Evolutionary conservation across 2,888 invertebrate genomes (phyloP), one percentile per base, ranked within the genome.

Genomic region (Seira sanloemensis): DNA sequence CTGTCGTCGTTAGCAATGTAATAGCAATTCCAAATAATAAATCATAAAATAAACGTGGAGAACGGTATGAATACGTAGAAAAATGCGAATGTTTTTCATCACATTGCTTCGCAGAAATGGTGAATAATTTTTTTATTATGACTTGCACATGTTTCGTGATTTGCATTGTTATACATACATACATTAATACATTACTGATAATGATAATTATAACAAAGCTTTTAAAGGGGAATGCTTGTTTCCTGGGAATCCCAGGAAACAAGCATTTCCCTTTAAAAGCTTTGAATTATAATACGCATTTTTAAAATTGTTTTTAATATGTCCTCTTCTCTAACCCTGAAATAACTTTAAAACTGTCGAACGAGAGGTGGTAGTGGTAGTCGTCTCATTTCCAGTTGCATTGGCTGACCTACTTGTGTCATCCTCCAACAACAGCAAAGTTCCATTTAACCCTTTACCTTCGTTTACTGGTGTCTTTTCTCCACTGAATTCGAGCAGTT

Each of bases 401-500:
- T 72, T 50, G 9, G 25, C 27, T 2, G 58, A 25, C 24, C 4
- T 74, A 19, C 62, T 74, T 65, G 72, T 0, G 58, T 58, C 27
- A 26, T 12, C 19, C 16, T 23, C 27, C 21, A 27, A 19, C 16
- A 26, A 0, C 26, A 67, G 9, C 23, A 24, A 24, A 7, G 62
- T 75, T 21, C 75, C 75, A 65, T 37, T 37, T 37, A 7, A 7
- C 37, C 37, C 12, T 37, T 37, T 37, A 7, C 37, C 37, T 4
- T 7, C 4, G 37, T 37, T 12, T 12, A 7, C 12, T 37, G 37
- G 37, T 37, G 4, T 37, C 37, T 37, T 37, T 37, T 37, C 37
- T 12, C 12, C 50, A 26, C n/a, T 81, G 25, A 76, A 1, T 4
- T 80, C 80, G 0, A 27, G 27, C 2, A 75, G 19, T 69, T 65